Evolutionary conservation across 2,113 vertebrate genomes (phyloP).

Genomic region (Aegithalos caudatus): DNA sequence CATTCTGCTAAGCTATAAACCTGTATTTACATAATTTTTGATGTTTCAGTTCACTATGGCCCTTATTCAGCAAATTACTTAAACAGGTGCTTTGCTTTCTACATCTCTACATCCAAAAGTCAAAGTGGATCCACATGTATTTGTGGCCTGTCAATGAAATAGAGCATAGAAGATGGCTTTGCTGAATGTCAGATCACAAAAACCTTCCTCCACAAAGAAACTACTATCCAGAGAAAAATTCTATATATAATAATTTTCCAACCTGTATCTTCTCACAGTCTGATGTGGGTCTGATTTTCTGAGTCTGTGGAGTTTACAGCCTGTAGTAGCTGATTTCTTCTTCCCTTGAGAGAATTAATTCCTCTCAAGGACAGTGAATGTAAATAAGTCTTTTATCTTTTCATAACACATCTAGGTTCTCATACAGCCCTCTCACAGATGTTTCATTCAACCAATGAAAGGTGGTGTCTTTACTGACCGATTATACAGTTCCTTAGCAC

Average conservation of each 20-base stretch:
- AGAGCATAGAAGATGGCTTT: neutral
- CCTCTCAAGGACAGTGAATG: too few species aligned
- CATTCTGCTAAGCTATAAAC: neutral
- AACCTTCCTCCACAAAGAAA: neutral
- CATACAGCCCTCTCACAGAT: too few species aligned
- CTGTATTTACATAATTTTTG: neutral
- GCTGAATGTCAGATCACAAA: neutral
- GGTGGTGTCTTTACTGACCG: too few species aligned
- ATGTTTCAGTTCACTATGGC: neutral
- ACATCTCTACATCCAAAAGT: neutral
- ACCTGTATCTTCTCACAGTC: neutral
- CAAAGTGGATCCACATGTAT: neutral
- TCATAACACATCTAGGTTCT: too few species aligned
- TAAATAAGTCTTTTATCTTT: too few species aligned
- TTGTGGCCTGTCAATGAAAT: neutral
- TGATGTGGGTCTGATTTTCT: too few species aligned
- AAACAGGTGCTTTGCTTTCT: neutral
- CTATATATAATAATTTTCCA: neutral
- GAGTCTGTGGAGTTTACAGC: too few species aligned
- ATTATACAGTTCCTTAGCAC: too few species aligned
- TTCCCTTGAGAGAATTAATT: too few species aligned
- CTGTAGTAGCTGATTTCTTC: too few species aligned
- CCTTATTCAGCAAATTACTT: constrained; percentile 11
- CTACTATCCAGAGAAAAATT: neutral
- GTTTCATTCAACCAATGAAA: too few species aligned